Conservation (phyloP, 2,888 invertebrate species). For the Chalcosyrphus nemorum region DNA sequence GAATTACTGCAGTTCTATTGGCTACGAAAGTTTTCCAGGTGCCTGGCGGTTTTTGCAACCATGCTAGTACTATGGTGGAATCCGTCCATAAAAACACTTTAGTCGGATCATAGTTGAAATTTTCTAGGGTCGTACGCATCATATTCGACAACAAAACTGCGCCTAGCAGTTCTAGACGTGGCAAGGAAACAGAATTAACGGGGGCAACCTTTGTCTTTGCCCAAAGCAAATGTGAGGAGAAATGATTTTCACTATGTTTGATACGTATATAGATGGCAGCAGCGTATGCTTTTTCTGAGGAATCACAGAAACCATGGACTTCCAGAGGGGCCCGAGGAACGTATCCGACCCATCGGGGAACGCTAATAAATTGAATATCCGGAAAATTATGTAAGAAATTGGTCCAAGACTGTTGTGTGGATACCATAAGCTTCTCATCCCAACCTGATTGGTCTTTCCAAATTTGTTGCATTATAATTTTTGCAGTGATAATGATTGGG, state of each 20-base stretch:
- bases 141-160: too few relatives aligned
- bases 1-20: too few relatives aligned
- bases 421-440: too few relatives aligned
- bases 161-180: too few relatives aligned
- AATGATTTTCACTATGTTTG: not conserved
- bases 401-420: not conserved
- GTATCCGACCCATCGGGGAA: conserved; percentile 46
- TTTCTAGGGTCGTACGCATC: too few relatives aligned
- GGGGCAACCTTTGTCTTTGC: conserved; percentile 36
- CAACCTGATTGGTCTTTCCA: conserved; percentile 21
- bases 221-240: conserved; percentile 22
- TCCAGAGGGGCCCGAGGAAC: not conserved
- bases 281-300: conserved; percentile 38
- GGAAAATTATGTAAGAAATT: not conserved
- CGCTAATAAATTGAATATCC: conserved; percentile 10
- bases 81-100: too few relatives aligned
- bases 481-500: conserved; percentile 50
- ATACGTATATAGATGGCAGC: not conserved
- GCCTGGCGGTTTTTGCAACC: too few relatives aligned
- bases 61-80: too few relatives aligned
- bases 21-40: too few relatives aligned
- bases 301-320: conserved; percentile 42
- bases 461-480: conserved; percentile 60
- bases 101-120: too few relatives aligned
- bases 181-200: not conserved